Evolutionary conservation across 1,140 invertebrate genomes (phyloP).

Genomic region (Limonius californicus): DNA sequence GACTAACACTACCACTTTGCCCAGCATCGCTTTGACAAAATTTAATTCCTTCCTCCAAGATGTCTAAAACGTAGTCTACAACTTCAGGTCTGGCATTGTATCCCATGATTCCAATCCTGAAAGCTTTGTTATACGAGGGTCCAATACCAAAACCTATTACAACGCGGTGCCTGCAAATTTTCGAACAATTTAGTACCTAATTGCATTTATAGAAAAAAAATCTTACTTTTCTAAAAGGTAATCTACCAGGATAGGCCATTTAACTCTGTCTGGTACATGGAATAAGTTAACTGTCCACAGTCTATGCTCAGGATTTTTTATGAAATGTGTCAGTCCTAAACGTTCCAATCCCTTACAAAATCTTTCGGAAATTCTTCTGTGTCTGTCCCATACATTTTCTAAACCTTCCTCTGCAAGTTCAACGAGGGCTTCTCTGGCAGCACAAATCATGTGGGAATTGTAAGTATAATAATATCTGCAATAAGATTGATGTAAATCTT

Average conservation of each 20-base stretch:
- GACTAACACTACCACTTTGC: too few species aligned
- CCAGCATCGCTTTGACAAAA: background rate
- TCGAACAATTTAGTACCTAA: too few species aligned
- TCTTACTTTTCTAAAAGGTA: too few species aligned
- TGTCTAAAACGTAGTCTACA: conserved; percentile 52
- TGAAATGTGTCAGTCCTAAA: conserved; percentile 64
- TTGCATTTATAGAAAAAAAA: too few species aligned
- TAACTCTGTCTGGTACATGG: too few species aligned
- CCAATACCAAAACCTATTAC: conserved; percentile 79
- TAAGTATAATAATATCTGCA: conserved; percentile 77
- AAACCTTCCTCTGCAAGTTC: conserved; percentile 71
- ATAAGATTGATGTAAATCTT: background rate
- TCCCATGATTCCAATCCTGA: conserved; percentile 79
- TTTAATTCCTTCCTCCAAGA: conserved; percentile 48
- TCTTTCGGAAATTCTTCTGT: conserved; percentile 58
- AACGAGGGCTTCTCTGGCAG: conserved; percentile 70
- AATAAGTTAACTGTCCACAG: conserved; percentile 67
- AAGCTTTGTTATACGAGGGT: conserved; percentile 67
- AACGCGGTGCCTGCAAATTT: conserved; percentile 58
- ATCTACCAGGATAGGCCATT: too few species aligned
- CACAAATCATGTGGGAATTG: conserved; percentile 70
- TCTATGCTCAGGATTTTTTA: conserved; percentile 63
- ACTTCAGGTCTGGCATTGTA: conserved; percentile 60
- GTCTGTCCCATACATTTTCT: conserved; percentile 63
- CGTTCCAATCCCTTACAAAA: conserved; percentile 63